phyloP scores from a whole-genome alignment of 2,113 vertebrate genomes.

The Elaphurus davidianus region DNA sequence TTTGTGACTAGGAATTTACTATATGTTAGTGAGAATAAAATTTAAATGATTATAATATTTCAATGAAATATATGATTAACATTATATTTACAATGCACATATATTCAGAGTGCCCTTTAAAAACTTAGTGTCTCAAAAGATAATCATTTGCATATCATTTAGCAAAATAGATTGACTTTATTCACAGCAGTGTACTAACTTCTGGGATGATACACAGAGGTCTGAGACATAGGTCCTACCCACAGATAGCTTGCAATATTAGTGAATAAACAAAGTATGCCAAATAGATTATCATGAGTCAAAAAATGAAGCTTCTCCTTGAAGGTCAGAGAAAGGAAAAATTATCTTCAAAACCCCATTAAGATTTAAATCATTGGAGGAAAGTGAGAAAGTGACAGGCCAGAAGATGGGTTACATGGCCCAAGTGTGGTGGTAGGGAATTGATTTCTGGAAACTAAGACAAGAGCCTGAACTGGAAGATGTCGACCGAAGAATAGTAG shows the following conservation, averaged over 20 bases:
- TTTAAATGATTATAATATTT: neutral
- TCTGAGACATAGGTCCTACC: neutral
- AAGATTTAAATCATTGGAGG: neutral
- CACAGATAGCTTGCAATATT: neutral
- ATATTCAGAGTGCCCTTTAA: neutral
- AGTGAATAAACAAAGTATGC: neutral
- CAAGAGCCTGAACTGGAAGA: neutral
- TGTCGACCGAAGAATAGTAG: neutral
- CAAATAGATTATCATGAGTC: neutral
- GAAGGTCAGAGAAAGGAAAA: neutral
- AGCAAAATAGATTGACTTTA: neutral
- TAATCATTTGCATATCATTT: neutral
- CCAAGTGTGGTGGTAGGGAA: neutral
- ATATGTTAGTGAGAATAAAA: neutral
- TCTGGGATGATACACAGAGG: neutral
- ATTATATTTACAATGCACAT: neutral
- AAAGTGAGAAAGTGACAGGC: neutral
- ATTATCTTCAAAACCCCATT: neutral
- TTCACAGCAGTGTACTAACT: neutral
- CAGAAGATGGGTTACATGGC: neutral
- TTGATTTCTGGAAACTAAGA: neutral
- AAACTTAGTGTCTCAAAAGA: neutral
- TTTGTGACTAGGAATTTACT: neutral
- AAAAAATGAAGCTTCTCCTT: neutral
- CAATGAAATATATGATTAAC: neutral